Evolutionary conservation across 2,113 vertebrate species (phyloP).

Genomic region (Gobius niger): DNA sequence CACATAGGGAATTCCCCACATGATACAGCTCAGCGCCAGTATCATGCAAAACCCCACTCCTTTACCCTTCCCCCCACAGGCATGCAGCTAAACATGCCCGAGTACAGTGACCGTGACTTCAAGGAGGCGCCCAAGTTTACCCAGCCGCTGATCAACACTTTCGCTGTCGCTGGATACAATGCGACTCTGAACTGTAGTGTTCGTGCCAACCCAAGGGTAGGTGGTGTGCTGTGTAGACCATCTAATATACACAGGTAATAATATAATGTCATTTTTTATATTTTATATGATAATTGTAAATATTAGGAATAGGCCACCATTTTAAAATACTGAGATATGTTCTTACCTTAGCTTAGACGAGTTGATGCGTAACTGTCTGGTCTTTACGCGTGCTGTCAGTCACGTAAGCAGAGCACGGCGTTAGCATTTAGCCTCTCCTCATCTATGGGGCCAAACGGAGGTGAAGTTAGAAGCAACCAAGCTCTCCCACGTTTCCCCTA

Average conservation of each 20-base stretch:
- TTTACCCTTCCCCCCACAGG: conserved; percentile 72
- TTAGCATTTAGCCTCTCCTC: no score
- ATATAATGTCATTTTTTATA: background rate
- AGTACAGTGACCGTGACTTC: conserved; percentile 89
- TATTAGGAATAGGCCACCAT: no score
- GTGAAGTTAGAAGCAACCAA: no score
- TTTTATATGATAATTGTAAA: background rate
- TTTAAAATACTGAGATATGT: no score
- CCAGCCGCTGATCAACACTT: conserved; percentile 90
- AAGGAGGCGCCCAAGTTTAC: conserved; percentile 89
- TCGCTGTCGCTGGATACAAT: conserved; percentile 91
- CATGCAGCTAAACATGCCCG: conserved; percentile 85
- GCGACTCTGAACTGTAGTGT: conserved; percentile 94
- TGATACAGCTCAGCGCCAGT: conserved; percentile 69
- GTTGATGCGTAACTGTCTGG: no score
- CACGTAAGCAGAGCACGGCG: no score
- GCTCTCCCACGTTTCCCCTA: no score
- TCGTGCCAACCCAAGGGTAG: conserved; percentile 94
- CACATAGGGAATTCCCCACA: conserved; percentile 71
- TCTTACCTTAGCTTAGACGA: no score
- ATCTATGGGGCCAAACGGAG: no score
- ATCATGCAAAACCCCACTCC: conserved; percentile 72
- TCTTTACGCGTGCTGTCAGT: no score
- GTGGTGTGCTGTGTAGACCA: conserved; percentile 5
- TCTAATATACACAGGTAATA: background rate